Base-by-base conservation (phyloP, 2,797 vertebrate species). In the Acestrorhynchus altus region DNA sequence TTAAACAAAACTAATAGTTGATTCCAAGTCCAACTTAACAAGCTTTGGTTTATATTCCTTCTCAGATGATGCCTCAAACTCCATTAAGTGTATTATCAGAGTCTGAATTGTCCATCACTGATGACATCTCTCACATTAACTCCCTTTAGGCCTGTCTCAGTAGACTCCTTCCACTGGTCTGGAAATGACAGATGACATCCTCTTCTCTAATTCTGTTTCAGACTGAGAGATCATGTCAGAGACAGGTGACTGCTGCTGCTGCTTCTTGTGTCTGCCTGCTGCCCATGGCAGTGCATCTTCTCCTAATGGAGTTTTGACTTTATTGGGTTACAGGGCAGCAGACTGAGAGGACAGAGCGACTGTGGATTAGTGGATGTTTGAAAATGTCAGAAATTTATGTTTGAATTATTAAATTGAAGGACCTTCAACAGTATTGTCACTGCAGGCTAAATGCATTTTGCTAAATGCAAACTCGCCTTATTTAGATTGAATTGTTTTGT, bases 301-400 rank as follows among this genome's bases (percentile, higher is more conserved):
- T 87, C 64, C 77, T 86, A 84, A 87, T 84, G 77, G 72, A 76
- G 40, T 79, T 63, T 74, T 54, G 72, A 26, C 72, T 51, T 84
- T 81, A 88, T 87, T 88, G 78, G 67, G 84, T 89, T 88, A 88
- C 82, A 51, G 70, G 70, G 42, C 18, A 74, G 81, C 72, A 82
- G 80, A 81, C 79, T 66, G 16, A 75, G 76, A 51, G 77, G 20
- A 76, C n/a, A 74, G 49, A 73, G 51, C 51, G 31, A 35, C 31
- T 35, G 31, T 60, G 20, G 15, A 7, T 16, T 5, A 12, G 1
- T 31, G 26, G 26, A 35, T 35, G 31, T 6, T 35, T 35, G 31
- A 35, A 6, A 2, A n/a, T 35, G 31, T 35, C n/a, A n/a, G n/a
- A n/a, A n/a, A n/a, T 35, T 35, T 35, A 35, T 6, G 6, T 35